A percentile compares a stretch with the other conserved stretches of the same genome.
These are phyloP conservation scores for Platycheirus rosarum DNA, from an alignment of 2,888 invertebrate genomes.

Conservation along the genomic window DNA sequence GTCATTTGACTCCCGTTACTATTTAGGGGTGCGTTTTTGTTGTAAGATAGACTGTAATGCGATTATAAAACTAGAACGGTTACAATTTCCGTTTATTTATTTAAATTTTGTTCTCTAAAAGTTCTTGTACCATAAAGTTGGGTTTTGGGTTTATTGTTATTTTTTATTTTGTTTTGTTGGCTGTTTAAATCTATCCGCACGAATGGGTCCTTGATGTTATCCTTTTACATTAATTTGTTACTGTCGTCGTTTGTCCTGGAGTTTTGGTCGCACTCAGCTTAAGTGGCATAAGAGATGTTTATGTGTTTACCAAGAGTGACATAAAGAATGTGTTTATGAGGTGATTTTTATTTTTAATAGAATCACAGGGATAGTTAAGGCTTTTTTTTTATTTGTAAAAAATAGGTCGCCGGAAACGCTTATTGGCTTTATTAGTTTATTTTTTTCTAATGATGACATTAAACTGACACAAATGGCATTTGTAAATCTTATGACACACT, in stretches of 20 bases:
- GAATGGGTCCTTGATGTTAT: slow-evolving; percentile 67
- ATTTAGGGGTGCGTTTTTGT: slow-evolving; percentile 54
- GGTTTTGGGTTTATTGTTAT: slow-evolving; percentile 41
- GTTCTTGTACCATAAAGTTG: slow-evolving; percentile 24
- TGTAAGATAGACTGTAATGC: slow-evolving; percentile 50
- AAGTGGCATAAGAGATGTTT: slow-evolving; percentile 61
- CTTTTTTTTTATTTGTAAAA: too few species aligned
- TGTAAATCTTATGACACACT: too few species aligned
- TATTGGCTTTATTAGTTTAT: too few species aligned
- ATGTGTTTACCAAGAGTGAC: slow-evolving; percentile 50
- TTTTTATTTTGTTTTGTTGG: slow-evolving; percentile 33
- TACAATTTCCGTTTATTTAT: slow-evolving; percentile 74
- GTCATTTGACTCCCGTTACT: not conserved
- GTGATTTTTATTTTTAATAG: slow-evolving; percentile 9
- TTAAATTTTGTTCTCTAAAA: slow-evolving; percentile 47
- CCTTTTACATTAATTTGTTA: slow-evolving; percentile 60
- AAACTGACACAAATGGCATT: too few species aligned
- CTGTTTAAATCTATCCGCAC: slow-evolving; percentile 71
- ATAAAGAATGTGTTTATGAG: slow-evolving; percentile 40
- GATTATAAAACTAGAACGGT: slow-evolving; percentile 74
- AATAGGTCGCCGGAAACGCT: too few species aligned
- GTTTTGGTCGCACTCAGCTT: slow-evolving; percentile 10
- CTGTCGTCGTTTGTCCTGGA: slow-evolving; percentile 8
- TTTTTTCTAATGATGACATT: too few species aligned
- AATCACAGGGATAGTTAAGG: not conserved